These are phyloP conservation scores for Erpetoichthys calabaricus DNA, from an alignment of 2,797 vertebrate genomes.

Conservation along the genomic window DNA sequence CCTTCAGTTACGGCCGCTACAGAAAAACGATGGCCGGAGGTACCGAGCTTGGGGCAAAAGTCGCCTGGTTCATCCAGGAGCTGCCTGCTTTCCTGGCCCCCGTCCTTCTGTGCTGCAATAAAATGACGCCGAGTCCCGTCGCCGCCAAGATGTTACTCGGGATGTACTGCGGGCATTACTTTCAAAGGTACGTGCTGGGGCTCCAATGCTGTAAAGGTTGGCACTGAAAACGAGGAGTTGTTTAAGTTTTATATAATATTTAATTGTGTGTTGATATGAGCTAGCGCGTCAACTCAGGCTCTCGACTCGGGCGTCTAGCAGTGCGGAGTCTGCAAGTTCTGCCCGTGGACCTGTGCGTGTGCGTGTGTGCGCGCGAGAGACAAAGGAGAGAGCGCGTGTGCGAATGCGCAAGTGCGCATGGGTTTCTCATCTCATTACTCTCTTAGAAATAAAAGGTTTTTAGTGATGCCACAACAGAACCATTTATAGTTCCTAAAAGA, in stretches of 20 bases:
- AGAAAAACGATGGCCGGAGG: slow-evolving; percentile 4
- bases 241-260: background rate
- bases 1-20: slow-evolving; percentile 38
- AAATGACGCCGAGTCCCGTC: slow-evolving; percentile 24
- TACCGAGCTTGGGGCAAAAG: slow-evolving; percentile 30
- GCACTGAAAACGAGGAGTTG: background rate
- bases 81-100: slow-evolving; percentile 48
- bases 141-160: slow-evolving; percentile 38
- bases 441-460: no score
- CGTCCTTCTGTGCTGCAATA: slow-evolving; percentile 28
- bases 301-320: no score
- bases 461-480: no score
- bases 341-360: no score
- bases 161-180: slow-evolving; percentile 56
- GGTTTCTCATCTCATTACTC: no score
- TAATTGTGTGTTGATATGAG: no score
- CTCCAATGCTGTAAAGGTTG: background rate
- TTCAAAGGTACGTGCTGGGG: slow-evolving; percentile 43
- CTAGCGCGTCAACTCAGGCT: no score
- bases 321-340: no score
- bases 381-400: no score
- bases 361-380: no score
- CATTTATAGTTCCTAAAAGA: no score
- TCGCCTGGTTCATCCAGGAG: slow-evolving; percentile 55
- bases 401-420: no score